Base-by-base conservation (phyloP, 2,888 invertebrate species). In the Helicoverpa assulta region DNA sequence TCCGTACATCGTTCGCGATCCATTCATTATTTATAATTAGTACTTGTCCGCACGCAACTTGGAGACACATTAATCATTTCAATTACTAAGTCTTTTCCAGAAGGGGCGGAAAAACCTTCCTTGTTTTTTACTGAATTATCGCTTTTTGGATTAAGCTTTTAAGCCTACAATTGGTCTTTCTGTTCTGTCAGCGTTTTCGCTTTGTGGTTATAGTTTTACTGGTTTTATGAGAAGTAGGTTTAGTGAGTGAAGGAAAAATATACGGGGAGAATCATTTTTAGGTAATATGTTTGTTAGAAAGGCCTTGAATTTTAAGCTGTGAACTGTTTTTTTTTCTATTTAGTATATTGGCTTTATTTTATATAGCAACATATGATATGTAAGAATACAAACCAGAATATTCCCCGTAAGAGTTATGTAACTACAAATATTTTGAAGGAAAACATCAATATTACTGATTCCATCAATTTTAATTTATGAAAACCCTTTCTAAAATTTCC, bases 11-110 rank as follows among this genome's bases (percentile, higher is more conserved):
- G 61, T 72, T 67, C 75, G 61, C 71, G 67, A 83, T 86, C 87
- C 88, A 89, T 91, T 92, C 88, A 93, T 93, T 92, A 92, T 91
- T 92, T 92, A 91, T 92, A 92, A 93, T 93, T 90, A 92, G 90
- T 85, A 83, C 81, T 86, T 85, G 84, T 75, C 76, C 83, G 82
- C 80, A 78, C 81, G 78, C 81, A 77, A 75, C 83, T 84, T 85
- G 79, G 80, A 81, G 83, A 83, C 74, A 82, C 89, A 91, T 93
- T 90, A 89, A 92, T 92, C 93, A 92, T 89, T 85, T 81, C 89
- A 90, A 91, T 91, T 90, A 90, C 88, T 73, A 80, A 87, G 86
- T 84, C 84, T 55, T 72, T 60, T 29, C 56, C 82, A 81, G 82
- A 73, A 58, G 76, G 64, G 72, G 59, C 81, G 82, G 84, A 85